These are phyloP conservation scores for Agrilus biguttatus DNA, from an alignment of 2,888 invertebrate species.

Conservation along the genomic window DNA sequence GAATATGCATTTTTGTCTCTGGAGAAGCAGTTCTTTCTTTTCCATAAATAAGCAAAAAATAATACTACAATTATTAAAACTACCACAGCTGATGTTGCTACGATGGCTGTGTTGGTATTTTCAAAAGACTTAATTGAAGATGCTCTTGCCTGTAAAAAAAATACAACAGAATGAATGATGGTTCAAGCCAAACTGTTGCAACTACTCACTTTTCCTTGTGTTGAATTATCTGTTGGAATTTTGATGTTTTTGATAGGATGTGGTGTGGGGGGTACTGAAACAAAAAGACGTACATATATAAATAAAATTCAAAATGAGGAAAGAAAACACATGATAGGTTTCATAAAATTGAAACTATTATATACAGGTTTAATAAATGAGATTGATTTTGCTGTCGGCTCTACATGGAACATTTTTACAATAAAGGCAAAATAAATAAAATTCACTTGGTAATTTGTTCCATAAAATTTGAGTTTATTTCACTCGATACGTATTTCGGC, in stretches of 20 bases:
- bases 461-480: too few species aligned
- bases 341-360: too few species aligned
- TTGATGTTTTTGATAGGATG: slow-evolving; percentile 47
- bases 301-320: too few species aligned
- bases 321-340: too few species aligned
- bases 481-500: too few species aligned
- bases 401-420: too few species aligned
- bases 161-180: background rate
- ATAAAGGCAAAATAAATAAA: too few species aligned
- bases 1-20: slow-evolving; percentile 10
- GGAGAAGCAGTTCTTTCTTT: slow-evolving; percentile 7
- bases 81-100: slow-evolving; percentile 2
- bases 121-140: slow-evolving; percentile 2
- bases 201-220: slow-evolving; percentile 3
- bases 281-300: too few species aligned
- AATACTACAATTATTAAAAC: slow-evolving; percentile 4
- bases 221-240: slow-evolving; percentile 34
- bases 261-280: slow-evolving; percentile 40
- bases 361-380: too few species aligned
- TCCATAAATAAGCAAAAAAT: slow-evolving; percentile 5
- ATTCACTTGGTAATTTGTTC: too few species aligned
- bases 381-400: too few species aligned
- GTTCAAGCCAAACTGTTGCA: background rate
- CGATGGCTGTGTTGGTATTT: slow-evolving; percentile 5
- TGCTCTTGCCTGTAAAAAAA: slow-evolving; percentile 5